Evolutionary conservation across 1,140 invertebrate genomes (phyloP), one percentile per base, ranked within the genome.

Genomic region (Lordiphosa mommai): DNA sequence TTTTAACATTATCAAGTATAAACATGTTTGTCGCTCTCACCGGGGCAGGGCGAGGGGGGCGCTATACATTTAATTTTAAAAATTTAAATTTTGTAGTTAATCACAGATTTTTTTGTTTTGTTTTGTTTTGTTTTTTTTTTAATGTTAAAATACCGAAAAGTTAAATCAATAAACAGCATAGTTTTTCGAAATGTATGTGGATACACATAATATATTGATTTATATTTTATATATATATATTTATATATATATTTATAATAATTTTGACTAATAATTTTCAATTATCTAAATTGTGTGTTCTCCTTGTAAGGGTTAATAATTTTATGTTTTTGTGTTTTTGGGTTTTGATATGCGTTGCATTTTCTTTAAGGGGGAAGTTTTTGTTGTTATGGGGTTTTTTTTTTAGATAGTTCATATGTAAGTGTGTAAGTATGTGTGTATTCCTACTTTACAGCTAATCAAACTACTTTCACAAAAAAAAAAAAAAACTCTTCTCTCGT

Each of bases 201-300:
- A 44, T 10, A 53, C 33, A 55, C 41, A 36, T 55, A 44, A 44
- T 52, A 27, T 49, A 48, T 36, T 36, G 37, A 41, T 48, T 27
- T 63, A 48, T 49, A 40, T 61, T 50, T 61, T 27, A 43, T 56
- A 49, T 61, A 59, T 60, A 55, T 64, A 60, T 60, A 67, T 37
- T 30, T 61, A 52, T 63, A 43, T 30, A 51, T 17, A 36, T 43
- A 29, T 41, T 37, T 59, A 48, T 53, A 41, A 72, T 84, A 88
- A 88, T 88, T 88, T 88, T 68, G 86, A 88, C 86, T 88, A 88
- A 82, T 69, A 82, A 82, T 69, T 79, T 79, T 73, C 58, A 88
- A 86, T 88, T 88, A 87, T 72, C 85, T 88, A 87, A 87, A 67
- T 51, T 64, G 59, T 66, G 53, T n/a, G 20, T 61, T 69, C n/a